These are phyloP conservation scores for Morinoia aosen DNA, from an alignment of 2,888 invertebrate genomes.

Conservation along the genomic window DNA sequence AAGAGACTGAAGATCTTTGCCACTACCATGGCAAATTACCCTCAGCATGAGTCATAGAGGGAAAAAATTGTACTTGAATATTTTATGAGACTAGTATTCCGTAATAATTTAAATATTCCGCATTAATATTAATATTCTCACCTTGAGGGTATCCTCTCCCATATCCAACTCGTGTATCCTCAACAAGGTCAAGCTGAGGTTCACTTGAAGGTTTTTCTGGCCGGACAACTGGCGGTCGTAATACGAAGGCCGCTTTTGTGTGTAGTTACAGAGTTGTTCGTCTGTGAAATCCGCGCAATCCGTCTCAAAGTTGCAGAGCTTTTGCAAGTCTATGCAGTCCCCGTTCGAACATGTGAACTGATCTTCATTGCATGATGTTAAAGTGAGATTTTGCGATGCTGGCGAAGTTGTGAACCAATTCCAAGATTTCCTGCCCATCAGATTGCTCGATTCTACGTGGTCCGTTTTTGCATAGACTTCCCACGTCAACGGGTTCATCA, in stretches of 20 bases:
- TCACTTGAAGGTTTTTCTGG: neutral
- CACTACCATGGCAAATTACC: too few relatives aligned
- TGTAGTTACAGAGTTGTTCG: constrained; percentile 55
- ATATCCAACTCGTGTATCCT: constrained; percentile 18
- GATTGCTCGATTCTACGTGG: neutral
- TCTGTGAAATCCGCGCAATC: constrained; percentile 58
- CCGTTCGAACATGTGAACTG: constrained; percentile 58
- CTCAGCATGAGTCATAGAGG: too few relatives aligned
- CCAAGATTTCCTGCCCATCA: constrained; percentile 53
- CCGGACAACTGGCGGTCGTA: constrained; percentile 56
- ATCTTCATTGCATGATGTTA: constrained; percentile 53
- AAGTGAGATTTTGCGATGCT: neutral
- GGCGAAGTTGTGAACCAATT: neutral
- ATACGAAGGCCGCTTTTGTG: neutral
- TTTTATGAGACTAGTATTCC: too few relatives aligned
- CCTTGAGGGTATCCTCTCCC: neutral
- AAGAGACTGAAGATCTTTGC: too few relatives aligned
- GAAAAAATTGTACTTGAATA: too few relatives aligned
- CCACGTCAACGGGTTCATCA: constrained; percentile 33
- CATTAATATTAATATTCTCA: too few relatives aligned
- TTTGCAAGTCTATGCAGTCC: constrained; percentile 46
- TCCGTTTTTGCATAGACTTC: neutral
- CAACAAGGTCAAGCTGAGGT: neutral
- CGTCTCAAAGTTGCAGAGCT: constrained; percentile 49
- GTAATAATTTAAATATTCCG: too few relatives aligned